Conservation (phyloP, 2,113 vertebrate genomes). For the Lagenorhynchus albirostris region DNA sequence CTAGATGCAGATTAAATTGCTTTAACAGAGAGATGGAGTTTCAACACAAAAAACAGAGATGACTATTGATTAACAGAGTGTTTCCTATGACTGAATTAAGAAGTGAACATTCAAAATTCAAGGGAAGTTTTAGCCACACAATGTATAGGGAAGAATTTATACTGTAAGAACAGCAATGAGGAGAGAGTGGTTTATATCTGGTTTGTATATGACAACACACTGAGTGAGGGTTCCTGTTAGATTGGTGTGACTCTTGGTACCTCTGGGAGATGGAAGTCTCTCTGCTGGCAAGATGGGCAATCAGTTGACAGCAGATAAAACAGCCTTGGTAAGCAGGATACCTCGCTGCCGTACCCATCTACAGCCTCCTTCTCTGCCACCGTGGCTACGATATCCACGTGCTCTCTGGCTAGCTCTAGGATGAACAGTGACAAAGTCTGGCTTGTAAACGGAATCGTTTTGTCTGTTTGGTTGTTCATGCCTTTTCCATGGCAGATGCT, state of each 20-base stretch:
- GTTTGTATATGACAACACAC: neutral
- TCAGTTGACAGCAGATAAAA: neutral
- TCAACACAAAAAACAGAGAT: neutral
- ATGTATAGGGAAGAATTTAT: neutral
- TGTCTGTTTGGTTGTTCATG: neutral
- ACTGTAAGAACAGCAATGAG: neutral
- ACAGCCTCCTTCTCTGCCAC: neutral
- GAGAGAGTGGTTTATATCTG: neutral
- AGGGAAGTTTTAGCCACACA: neutral
- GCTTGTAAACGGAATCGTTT: neutral
- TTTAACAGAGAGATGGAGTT: neutral
- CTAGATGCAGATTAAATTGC: neutral
- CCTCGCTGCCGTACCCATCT: neutral
- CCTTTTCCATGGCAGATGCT: neutral
- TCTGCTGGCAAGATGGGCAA: too few species aligned
- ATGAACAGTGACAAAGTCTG: neutral
- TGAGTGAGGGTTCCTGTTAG: neutral
- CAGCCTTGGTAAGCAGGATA: neutral
- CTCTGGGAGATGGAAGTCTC: neutral
- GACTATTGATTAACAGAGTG: neutral
- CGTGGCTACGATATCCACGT: neutral
- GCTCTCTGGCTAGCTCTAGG: neutral
- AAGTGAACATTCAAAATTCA: neutral
- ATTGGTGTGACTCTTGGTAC: too few species aligned
- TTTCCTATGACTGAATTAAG: neutral